phyloP scores from a whole-genome alignment of 2,113 vertebrate genomes.

The Gymnocephalus cernua region DNA sequence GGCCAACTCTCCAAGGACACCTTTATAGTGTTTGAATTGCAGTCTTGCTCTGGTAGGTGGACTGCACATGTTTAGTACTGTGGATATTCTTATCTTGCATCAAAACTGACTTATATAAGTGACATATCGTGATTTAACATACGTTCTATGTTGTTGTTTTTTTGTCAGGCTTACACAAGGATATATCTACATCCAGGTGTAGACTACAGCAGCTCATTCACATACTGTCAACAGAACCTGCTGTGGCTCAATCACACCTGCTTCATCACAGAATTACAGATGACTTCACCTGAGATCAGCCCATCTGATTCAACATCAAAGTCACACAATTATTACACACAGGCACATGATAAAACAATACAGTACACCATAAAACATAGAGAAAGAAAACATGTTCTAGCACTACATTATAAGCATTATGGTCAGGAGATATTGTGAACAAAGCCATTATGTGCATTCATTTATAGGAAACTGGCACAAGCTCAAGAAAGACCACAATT shows the following conservation, averaged over 20 bases:
- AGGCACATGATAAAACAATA: neutral
- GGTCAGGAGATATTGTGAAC: neutral
- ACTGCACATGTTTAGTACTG: conserved; percentile 1
- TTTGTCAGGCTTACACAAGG: neutral
- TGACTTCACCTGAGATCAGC: conserved; percentile 21
- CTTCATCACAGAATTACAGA: conserved; percentile 25
- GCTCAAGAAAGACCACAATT: neutral
- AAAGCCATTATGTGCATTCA: neutral
- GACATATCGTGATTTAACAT: neutral
- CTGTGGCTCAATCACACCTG: conserved; percentile 39
- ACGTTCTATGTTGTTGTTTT: no score
- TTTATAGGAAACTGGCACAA: neutral
- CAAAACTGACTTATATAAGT: neutral
- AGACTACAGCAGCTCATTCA: neutral
- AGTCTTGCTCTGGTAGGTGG: neutral
- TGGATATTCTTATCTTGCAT: neutral
- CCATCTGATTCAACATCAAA: neutral
- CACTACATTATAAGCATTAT: neutral
- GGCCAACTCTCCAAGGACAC: conserved; percentile 12
- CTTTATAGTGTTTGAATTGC: neutral
- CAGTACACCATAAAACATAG: neutral
- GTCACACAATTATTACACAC: conserved; percentile 4
- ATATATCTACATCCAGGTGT: neutral
- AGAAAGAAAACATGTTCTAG: neutral
- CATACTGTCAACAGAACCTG: neutral